A percentile compares a stretch with the other conserved stretches of the same genome.
Evolutionary conservation across 2,888 invertebrate species (phyloP).

Genomic region (Oscheius sp.): DNA sequence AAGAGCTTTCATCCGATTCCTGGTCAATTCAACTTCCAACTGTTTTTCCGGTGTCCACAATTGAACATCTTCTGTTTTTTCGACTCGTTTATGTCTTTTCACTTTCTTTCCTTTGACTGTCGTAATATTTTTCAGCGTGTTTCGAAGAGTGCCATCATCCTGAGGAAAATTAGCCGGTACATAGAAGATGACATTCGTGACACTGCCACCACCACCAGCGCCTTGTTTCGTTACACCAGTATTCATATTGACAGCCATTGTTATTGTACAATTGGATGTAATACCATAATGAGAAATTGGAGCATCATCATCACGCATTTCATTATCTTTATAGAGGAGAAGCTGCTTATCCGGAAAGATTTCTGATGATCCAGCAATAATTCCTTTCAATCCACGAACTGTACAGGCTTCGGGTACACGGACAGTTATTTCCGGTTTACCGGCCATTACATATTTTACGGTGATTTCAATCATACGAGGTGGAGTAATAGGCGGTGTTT

Average conservation of each 20-base stretch:
- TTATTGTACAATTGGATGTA: slow-evolving; percentile 30
- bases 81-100: not conserved
- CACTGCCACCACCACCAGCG: not conserved
- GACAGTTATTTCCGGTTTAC: slow-evolving; percentile 18
- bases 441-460: slow-evolving; percentile 30
- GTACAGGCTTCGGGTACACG: slow-evolving; percentile 29
- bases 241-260: slow-evolving; percentile 51
- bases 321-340: slow-evolving; percentile 53
- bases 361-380: slow-evolving; percentile 41
- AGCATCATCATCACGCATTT: slow-evolving; percentile 44
- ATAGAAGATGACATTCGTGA: slow-evolving; percentile 36
- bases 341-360: slow-evolving; percentile 44
- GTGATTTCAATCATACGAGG: not conserved
- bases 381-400: slow-evolving; percentile 37
- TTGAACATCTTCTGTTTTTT: not conserved
- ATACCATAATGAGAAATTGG: slow-evolving; percentile 44
- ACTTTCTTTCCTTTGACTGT: not conserved
- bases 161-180: slow-evolving; percentile 39
- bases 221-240: slow-evolving; percentile 39
- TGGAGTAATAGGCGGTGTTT: not conserved
- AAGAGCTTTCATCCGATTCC: slow-evolving; percentile 55
- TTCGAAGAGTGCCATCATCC: slow-evolving; percentile 2
- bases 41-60: slow-evolving; percentile 57
- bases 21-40: slow-evolving; percentile 59
- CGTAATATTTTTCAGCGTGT: not conserved